Evolutionary conservation across 2,113 vertebrate genomes (phyloP).

Genomic region (Dipodomys spectabilis): DNA sequence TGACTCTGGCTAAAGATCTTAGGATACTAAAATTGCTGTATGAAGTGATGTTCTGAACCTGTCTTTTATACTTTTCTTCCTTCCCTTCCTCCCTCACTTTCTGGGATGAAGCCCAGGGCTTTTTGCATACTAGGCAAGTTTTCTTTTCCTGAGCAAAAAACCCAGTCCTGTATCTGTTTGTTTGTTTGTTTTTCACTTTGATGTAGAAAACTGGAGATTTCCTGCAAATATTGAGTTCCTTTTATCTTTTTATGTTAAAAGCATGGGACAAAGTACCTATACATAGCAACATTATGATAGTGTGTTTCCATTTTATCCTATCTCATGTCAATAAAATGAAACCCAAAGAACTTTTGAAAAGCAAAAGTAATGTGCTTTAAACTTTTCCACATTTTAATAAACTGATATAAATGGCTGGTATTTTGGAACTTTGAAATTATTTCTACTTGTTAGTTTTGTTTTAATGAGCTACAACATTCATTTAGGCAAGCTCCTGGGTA

Average conservation of each 20-base stretch:
- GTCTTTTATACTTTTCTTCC: not conserved
- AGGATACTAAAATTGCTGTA: not conserved
- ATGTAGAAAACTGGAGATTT: not conserved
- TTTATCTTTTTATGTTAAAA: not conserved
- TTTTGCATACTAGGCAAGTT: no score
- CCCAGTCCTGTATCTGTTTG: no score
- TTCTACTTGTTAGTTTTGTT: not conserved
- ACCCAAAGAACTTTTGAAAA: slow-evolving; percentile 23
- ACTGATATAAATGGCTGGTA: slow-evolving; percentile 8
- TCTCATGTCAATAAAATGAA: slow-evolving; percentile 16
- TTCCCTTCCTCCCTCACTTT: no score
- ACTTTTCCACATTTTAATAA: not conserved
- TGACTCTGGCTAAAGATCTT: not conserved
- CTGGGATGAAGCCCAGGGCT: no score
- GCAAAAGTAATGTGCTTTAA: slow-evolving; percentile 1
- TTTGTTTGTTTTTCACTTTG: not conserved
- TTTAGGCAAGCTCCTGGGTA: not conserved
- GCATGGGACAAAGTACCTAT: not conserved
- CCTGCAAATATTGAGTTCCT: slow-evolving; percentile 14
- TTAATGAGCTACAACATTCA: not conserved
- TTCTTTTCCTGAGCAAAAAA: no score
- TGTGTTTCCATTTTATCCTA: slow-evolving; percentile 15
- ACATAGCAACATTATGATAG: not conserved
- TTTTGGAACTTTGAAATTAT: slow-evolving; percentile 10
- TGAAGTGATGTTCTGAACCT: not conserved